Evolutionary conservation across 2,888 invertebrate species (phyloP), one percentile per base, ranked within the genome.

Genomic region (Tetheella fluctuosa): DNA sequence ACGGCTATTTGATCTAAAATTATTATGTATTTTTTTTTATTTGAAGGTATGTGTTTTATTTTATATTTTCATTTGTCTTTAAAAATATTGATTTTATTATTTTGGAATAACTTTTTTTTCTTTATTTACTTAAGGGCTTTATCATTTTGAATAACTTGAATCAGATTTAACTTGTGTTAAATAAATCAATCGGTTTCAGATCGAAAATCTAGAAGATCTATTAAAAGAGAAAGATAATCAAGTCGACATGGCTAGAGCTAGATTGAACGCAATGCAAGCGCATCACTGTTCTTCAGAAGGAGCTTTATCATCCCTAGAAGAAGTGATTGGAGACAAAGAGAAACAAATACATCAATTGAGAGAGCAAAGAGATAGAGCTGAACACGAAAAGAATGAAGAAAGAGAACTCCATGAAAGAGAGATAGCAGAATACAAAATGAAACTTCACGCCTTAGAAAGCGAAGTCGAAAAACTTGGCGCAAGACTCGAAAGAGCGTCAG

Each of bases 191-290:
- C 28, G 8, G 68, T 91, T 92, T 75, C 88, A 99, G 98, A 97
- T 99, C 83, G 99, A 99, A 93, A 99, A 98, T 86, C 94, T 99
- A 69, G 99, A 99, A 94, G 99, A 99, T 83, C 94, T 98, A 59
- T 94, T 99, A 58, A 98, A 98, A 90, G 99, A 99, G 86, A 99
- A 99, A 92, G 99, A 99, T 85, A 98, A 98, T 89, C 99, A 99
- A 94, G 97, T 99, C 60, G 98, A 98, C 78, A 97, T 98, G 97
- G 97, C 98, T 1, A 94, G 98, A 70, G 98, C 98, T 37, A 94
- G 98, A 73, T 89, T 97, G 57, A 97, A 97, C 56, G 97, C 98
- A 63, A 97, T 98, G 96, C 98, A 98, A 93, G 98, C 98, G 17
- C 98, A 98, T 82, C 98, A 98, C 83, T 98, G 97, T 90, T 96